These are phyloP conservation scores for Ophioninae sp. DNA, from an alignment of 2,888 invertebrate genomes.

Conservation along the genomic window DNA sequence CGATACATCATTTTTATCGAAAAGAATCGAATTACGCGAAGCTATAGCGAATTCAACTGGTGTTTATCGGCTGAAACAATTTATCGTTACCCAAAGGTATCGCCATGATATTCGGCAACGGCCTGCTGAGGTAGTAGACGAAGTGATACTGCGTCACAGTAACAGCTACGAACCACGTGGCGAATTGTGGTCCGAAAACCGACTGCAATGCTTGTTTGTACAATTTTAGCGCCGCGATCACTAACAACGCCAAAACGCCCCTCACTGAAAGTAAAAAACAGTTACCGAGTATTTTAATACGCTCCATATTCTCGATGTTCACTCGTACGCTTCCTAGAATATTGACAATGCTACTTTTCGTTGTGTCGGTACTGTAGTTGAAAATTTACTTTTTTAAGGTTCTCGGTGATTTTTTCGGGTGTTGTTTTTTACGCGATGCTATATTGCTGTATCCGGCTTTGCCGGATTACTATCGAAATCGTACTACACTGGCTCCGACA, in stretches of 20 bases:
- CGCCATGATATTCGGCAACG: slow-evolving; percentile 97
- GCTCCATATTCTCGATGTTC: background rate
- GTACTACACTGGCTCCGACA: background rate
- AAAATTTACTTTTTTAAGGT: no score
- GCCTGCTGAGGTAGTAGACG: slow-evolving; percentile 96
- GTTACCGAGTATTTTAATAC: slow-evolving; percentile 57
- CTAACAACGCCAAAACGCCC: slow-evolving; percentile 88
- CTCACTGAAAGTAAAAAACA: slow-evolving; percentile 86
- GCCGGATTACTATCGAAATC: background rate
- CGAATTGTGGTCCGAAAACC: slow-evolving; percentile 89
- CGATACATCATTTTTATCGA: slow-evolving; percentile 1
- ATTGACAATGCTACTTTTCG: no score
- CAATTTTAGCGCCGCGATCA: slow-evolving; percentile 88
- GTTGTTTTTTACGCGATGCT: background rate
- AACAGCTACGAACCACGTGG: slow-evolving; percentile 91
- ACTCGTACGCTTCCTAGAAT: background rate
- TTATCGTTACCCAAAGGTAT: slow-evolving; percentile 90
- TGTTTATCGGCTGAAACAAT: slow-evolving; percentile 46
- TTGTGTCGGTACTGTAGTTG: no score
- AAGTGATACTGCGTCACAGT: slow-evolving; percentile 98
- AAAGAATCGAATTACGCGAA: background rate
- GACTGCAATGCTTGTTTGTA: slow-evolving; percentile 89
- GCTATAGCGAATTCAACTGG: slow-evolving; percentile 6
- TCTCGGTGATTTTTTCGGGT: no score
- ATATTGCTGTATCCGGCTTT: background rate